phyloP scores from a whole-genome alignment of 1,140 invertebrate species.

The Apis mellifera region Amel_HAv3.1 CM009931.2:14573501-14574000 shows the following conservation, averaged over 20 bases:
- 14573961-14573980: slow-evolving; percentile 2
- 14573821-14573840: not conserved
- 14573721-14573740: no score
- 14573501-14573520: not conserved
- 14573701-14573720: no score
- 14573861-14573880: not conserved
- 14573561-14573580: not conserved
- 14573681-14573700: no score
- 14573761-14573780: no score
- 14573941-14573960: slow-evolving; percentile 38
- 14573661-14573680: no score
- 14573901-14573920: not conserved
- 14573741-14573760: no score
- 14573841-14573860: not conserved
- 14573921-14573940: slow-evolving; percentile 20
- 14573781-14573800: not conserved
- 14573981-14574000: slow-evolving; percentile 27
- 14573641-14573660: no score
- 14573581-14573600: not conserved
- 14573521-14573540: not conserved
- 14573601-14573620: not conserved
- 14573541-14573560: not conserved
- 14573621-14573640: no score
- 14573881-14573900: not conserved
- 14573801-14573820: not conserved